These are phyloP conservation scores for Spilarctia lutea DNA, from an alignment of 2,888 invertebrate genomes.

Conservation along the genomic window DNA sequence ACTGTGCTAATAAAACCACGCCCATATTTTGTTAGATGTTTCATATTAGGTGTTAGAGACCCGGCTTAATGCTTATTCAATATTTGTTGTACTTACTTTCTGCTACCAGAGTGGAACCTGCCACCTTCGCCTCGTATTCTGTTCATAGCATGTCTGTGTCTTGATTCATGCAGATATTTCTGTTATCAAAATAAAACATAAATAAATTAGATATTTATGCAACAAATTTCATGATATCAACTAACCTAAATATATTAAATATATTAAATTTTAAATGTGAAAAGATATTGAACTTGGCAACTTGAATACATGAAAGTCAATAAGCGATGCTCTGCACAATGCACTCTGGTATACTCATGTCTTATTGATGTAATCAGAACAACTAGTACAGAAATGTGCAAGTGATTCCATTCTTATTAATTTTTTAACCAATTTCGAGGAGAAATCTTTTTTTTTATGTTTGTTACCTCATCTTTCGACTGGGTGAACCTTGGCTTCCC, in stretches of 20 bases:
- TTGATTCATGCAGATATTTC: slow-evolving; percentile 99
- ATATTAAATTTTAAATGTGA: not conserved
- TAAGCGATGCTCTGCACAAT: no score
- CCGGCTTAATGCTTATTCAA: not conserved
- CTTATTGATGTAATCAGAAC: no score
- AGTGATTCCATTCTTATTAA: no score
- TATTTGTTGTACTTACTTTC: slow-evolving; percentile 68
- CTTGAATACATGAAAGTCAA: not conserved
- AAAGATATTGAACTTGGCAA: not conserved
- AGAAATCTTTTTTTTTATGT: no score
- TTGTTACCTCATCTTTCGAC: no score
- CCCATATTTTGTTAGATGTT: no score
- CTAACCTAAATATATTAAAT: not conserved
- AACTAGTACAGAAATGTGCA: no score
- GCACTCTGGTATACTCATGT: no score
- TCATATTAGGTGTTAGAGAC: no score
- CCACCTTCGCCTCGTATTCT: slow-evolving; percentile 98
- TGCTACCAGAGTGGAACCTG: slow-evolving; percentile 93
- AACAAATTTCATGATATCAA: not conserved
- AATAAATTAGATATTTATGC: not conserved
- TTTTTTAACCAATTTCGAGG: no score
- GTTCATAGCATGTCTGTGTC: slow-evolving; percentile 99
- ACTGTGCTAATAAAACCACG: no score
- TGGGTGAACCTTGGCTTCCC: no score
- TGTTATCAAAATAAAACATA: slow-evolving; percentile 62